These are phyloP conservation scores for Apis mellifera DNA, from an alignment of 1,140 invertebrate genomes.

Conservation along the genomic window DNA sequence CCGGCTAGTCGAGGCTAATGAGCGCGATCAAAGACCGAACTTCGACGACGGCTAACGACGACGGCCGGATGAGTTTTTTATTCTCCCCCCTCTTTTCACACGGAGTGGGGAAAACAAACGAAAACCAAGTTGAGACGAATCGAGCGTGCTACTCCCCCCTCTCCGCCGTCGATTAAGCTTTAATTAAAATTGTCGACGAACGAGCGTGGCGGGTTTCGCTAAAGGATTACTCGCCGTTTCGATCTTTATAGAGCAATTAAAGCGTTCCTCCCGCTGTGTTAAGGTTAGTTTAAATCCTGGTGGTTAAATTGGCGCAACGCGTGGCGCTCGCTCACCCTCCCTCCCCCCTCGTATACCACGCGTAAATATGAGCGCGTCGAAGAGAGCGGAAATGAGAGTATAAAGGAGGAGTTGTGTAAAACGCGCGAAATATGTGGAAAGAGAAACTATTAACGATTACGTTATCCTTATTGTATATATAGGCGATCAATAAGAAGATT, in stretches of 20 bases:
- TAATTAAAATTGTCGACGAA: conserved; percentile 31
- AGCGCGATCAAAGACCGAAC: conserved; percentile 38
- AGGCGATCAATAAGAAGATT: neutral
- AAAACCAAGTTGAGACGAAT: neutral
- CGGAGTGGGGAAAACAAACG: neutral
- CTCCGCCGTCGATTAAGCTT: conserved; percentile 2
- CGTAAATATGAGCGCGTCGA: neutral
- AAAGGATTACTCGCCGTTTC: conserved; percentile 8
- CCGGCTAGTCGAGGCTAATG: conserved; percentile 39
- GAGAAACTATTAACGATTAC: too few species aligned
- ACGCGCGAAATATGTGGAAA: too few species aligned
- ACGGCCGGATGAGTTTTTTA: conserved; percentile 16
- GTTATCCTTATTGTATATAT: too few species aligned
- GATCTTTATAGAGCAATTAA: conserved; percentile 13
- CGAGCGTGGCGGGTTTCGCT: neutral
- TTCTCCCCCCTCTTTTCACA: conserved; percentile 7
- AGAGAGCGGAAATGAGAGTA: too few species aligned
- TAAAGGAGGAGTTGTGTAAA: too few species aligned
- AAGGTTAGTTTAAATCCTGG: neutral
- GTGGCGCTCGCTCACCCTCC: neutral
- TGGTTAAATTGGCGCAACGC: neutral
- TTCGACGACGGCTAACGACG: conserved; percentile 17
- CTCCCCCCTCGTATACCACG: too few species aligned
- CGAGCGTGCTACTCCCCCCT: neutral
- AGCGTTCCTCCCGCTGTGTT: neutral